Percentiles rank a stretch among this genome's conserved stretches.
Conservation (phyloP, 2,797 vertebrate species). For the Hydrocynus forskahlii region DNA sequence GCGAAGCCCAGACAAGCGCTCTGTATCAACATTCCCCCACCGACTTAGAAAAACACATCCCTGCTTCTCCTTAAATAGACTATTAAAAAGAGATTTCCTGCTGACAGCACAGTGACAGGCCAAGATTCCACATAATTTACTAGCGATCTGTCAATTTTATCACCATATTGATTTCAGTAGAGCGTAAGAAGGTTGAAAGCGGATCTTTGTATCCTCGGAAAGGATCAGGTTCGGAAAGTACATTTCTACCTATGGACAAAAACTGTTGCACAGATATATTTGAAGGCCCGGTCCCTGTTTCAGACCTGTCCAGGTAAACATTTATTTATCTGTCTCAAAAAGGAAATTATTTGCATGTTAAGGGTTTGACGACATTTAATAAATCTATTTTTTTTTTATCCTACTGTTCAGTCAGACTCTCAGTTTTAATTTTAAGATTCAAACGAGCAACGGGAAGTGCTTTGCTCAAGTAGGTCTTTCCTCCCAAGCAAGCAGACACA, state of each 20-base stretch:
- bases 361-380: no score
- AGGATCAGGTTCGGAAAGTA: conserved; percentile 32
- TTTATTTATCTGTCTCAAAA: no score
- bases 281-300: background rate
- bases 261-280: background rate
- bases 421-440: background rate
- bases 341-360: no score
- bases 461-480: background rate
- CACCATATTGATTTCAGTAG: conserved; percentile 63
- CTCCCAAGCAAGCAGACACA: background rate
- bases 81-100: conserved; percentile 69
- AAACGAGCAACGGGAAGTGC: background rate
- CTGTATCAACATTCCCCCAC: conserved; percentile 67
- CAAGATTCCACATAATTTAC: conserved; percentile 65
- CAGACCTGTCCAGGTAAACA: background rate
- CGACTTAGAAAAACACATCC: conserved; percentile 66
- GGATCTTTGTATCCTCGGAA: conserved; percentile 53
- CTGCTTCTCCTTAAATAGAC: conserved; percentile 60
- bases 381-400: no score
- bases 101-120: conserved; percentile 61
- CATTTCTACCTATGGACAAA: background rate
- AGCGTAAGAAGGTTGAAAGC: conserved; percentile 41
- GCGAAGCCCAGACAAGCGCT: conserved; percentile 38
- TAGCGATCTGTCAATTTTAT: conserved; percentile 65
- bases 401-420: background rate